Percentiles rank a stretch among this genome's conserved stretches.
Evolutionary conservation across 1,140 invertebrate genomes (phyloP).

Genomic region (Megathymus violae): DNA sequence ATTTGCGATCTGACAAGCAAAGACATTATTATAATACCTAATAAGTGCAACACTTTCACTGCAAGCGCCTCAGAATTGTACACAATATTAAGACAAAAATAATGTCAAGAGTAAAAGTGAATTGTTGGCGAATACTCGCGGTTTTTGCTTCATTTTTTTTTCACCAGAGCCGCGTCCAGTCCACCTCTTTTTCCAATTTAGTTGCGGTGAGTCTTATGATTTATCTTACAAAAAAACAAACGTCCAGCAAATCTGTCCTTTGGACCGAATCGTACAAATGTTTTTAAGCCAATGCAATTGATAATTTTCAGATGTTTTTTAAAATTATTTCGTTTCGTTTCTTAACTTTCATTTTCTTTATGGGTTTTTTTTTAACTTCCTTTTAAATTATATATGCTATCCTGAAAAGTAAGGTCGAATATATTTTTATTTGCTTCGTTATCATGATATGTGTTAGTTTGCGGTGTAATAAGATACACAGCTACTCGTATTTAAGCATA

Average conservation of each 20-base stretch:
- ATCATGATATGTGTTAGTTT: neutral
- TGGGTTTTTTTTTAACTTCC: too few relatives aligned
- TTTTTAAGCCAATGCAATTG: neutral
- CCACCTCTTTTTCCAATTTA: neutral
- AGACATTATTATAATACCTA: conserved; percentile 5
- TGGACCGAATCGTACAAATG: neutral
- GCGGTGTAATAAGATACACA: neutral
- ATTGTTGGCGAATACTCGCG: neutral
- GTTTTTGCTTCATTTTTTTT: conserved; percentile 11
- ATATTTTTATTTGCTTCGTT: neutral
- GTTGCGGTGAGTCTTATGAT: neutral
- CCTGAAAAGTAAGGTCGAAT: too few relatives aligned
- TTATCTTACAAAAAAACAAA: neutral
- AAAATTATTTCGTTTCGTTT: too few relatives aligned
- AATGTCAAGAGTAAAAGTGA: conserved; percentile 9
- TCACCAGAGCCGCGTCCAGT: conserved; percentile 6
- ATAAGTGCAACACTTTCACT: conserved; percentile 7
- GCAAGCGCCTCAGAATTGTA: conserved; percentile 8
- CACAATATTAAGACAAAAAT: conserved; percentile 7
- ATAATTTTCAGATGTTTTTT: neutral
- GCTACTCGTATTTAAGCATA: neutral
- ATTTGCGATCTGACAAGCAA: neutral
- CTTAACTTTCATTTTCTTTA: too few relatives aligned
- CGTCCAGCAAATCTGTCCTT: neutral
- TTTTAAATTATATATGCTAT: too few relatives aligned